Evolutionary conservation across 2,888 invertebrate genomes (phyloP), one percentile per base, ranked within the genome.

Genomic region (Elysia crispata): DNA sequence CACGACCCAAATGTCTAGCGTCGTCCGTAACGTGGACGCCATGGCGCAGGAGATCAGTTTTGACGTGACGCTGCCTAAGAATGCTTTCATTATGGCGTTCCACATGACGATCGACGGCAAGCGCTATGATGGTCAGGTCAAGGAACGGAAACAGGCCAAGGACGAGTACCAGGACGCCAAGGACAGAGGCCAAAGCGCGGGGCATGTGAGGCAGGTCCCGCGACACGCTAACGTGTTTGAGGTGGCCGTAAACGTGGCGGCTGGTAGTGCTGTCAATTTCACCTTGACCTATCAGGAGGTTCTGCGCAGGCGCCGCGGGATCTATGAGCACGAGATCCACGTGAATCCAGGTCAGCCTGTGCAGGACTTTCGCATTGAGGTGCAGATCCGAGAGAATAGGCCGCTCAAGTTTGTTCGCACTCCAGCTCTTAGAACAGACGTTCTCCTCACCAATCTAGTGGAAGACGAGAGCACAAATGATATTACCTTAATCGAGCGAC

Each of bases 211-310:
- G 62, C 67, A 73, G 28, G 31, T 74, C 41, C 86, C 88, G 6
- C 79, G 87, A 70, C 88, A 89, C 83, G 87, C 87, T 67, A 89
- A 89, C 83, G 86, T 82, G 72, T 90, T 90, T 84, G 86, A 87
- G 28, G 88, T 90, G 18, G 94, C 94, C 0, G 94, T 95, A 62
- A 95, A 95, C 88, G 93, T 95, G 6, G 95, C 95, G 83, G 93
- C 95, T 0, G 92, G 93, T 78, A 93, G 94, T 23, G 94, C 94
- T 82, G 95, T 94, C 0, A 92, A 93, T 0, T 96, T 96, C 91
- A 95, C 95, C 87, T 91, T 95, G 83, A 95, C 94, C 0, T 96
- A 96, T 90, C 95, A 96, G 89, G 95, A 96, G 91, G 87, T 96
- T 62, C 91, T 96, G 72, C 91, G 93, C 28, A 93, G 95, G 3